These are phyloP conservation scores for Bombylius discolor DNA, from an alignment of 2,888 invertebrate species.

Conservation along the genomic window DNA sequence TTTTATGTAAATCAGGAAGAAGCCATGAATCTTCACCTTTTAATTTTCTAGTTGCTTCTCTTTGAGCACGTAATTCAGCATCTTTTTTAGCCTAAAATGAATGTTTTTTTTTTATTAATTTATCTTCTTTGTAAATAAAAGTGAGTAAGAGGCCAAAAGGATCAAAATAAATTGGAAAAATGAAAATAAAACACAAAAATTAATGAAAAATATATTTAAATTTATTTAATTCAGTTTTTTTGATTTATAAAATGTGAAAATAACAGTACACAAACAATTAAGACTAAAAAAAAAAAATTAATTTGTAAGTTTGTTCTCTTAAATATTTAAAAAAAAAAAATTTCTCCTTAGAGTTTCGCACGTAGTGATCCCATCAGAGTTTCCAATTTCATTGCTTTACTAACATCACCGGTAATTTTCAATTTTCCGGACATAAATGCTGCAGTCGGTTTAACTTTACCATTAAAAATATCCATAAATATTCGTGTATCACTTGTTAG, in stretches of 20 bases:
- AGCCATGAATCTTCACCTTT: conserved; percentile 29
- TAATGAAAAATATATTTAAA: too few species aligned
- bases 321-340: neutral
- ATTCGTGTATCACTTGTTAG: conserved; percentile 70
- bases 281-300: too few species aligned
- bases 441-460: conserved; percentile 69
- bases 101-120: too few species aligned
- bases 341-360: conserved; percentile 26
- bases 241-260: too few species aligned
- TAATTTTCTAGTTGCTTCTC: conserved; percentile 19
- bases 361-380: conserved; percentile 74
- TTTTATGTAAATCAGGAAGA: conserved; percentile 20
- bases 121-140: too few species aligned
- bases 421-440: conserved; percentile 96
- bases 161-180: too few species aligned
- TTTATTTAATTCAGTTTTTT: too few species aligned
- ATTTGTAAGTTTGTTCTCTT: too few species aligned
- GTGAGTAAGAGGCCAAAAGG: too few species aligned
- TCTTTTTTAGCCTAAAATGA: conserved; percentile 19
- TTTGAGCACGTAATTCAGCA: conserved; percentile 22
- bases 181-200: too few species aligned
- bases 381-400: conserved; percentile 90
- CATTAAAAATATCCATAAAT: conserved; percentile 69
- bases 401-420: conserved; percentile 83
- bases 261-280: neutral